These are phyloP conservation scores for Andrena hattorfiana DNA, from an alignment of 2,888 invertebrate species.

Conservation along the genomic window DNA sequence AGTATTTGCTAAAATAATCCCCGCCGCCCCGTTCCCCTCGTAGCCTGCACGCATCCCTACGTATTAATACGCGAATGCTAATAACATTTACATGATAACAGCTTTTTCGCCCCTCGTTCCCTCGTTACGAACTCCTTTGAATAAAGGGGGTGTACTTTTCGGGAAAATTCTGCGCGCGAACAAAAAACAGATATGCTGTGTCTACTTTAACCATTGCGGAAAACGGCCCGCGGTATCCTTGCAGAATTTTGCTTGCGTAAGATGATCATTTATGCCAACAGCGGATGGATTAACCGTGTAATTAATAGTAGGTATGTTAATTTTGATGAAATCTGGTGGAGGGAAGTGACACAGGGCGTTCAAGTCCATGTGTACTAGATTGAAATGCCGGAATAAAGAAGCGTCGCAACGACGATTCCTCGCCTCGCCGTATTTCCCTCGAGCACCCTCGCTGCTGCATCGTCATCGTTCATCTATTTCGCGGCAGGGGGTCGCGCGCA, in stretches of 20 bases:
- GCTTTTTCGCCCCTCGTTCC: constrained; percentile 17
- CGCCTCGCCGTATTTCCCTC: not conserved
- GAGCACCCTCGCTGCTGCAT: not conserved
- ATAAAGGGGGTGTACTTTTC: not conserved
- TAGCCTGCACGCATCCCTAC: not conserved
- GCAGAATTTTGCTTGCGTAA: no score
- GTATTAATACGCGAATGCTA: constrained; percentile 25
- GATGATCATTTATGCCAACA: no score
- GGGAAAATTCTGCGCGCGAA: constrained; percentile 13
- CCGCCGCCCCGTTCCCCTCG: not conserved
- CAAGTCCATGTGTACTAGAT: not conserved
- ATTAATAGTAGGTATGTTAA: not conserved
- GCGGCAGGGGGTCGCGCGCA: constrained; percentile 7
- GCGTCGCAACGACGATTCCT: not conserved
- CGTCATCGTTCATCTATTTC: constrained; percentile 24
- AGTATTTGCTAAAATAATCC: constrained; percentile 51
- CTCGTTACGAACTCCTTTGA: not conserved
- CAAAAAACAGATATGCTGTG: not conserved
- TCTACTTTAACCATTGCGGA: no score
- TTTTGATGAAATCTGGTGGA: not conserved
- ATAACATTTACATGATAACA: constrained; percentile 34
- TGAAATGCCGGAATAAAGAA: constrained; percentile 5
- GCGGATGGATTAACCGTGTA: no score
- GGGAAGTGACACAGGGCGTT: no score
- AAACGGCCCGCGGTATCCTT: no score